Conservation (phyloP, 2,888 invertebrate genomes). For the Ochlodes sylvanus region DNA sequence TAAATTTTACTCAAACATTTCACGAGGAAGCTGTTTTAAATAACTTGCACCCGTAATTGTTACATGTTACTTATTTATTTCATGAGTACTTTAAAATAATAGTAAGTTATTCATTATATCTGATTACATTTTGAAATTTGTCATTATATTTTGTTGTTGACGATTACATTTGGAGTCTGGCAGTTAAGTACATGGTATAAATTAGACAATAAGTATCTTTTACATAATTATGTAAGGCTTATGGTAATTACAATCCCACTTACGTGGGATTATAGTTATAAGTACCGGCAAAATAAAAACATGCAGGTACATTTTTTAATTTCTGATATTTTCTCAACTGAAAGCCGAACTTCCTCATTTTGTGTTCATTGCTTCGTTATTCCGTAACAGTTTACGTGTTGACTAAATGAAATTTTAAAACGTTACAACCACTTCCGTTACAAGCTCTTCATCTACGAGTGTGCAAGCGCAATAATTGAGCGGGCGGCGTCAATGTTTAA, state of each 20-base stretch:
- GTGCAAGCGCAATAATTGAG: constrained; percentile 70
- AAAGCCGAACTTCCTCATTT: neutral
- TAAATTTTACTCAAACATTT: constrained; percentile 59
- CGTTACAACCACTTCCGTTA: constrained; percentile 18
- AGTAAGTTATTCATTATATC: no score
- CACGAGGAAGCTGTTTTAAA: neutral
- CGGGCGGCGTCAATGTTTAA: constrained; percentile 78
- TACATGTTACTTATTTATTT: no score
- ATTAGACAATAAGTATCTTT: no score
- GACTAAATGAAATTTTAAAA: constrained; percentile 6
- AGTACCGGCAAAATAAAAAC: no score
- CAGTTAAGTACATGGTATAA: no score
- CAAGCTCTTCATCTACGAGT: constrained; percentile 33
- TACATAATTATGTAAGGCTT: no score
- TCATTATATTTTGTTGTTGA: no score
- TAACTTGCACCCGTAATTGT: neutral
- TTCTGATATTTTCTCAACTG: neutral
- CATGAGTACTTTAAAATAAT: no score
- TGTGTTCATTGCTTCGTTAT: neutral
- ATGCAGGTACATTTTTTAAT: neutral
- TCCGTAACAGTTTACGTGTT: constrained; percentile 5
- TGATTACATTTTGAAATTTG: no score
- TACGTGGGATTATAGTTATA: no score
- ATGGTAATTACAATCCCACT: no score
- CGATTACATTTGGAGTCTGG: no score